Base-by-base conservation (phyloP, 2,888 invertebrate genomes). In the Plebejus argus region DNA sequence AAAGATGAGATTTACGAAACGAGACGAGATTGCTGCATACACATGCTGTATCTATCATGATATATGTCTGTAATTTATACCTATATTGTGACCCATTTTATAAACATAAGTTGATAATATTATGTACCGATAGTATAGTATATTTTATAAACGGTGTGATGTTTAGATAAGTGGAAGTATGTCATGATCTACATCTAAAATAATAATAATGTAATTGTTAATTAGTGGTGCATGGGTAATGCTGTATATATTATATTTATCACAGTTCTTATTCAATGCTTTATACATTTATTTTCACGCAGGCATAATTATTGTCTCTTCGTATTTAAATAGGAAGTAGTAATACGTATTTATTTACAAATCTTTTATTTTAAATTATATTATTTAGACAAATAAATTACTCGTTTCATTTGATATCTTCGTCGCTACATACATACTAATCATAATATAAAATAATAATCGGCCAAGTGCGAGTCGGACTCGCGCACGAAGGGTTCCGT, bases 181-280 rank as follows among this genome's bases (percentile, higher is more conserved):
- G 66, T 39, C 23, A 39, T 45, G 20, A 72, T 72, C 35, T 39
- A 70, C 28, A 53, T 5, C 5, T 53, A 5, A 12, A 8, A 35
- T 70, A 12, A 70, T 28, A 35, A 6, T 23, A 35, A 35, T 70
- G 18, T 7, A 18, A 18, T 33, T 35, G 18, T n/a, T 45, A 45
- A 15, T 71, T 72, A 45, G 72, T 72, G 20, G 39, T 20, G 45
- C 72, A 39, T 71, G 39, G 71, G 71, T 71, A 71, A 71, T 71
- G 71, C 8, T 20, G 39, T 39, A 71, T 39, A 28, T 20, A 20
- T 61, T 39, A 71, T 39, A 28, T 20, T 58, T 61, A 71, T 71
- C 39, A 39, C 71, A 71, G 39, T 72, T 71, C 35, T 71, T 20
- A n/a, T 72, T 45, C 45, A 72, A 72, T 53, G 71, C 71, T 71